Evolutionary conservation across 2,113 vertebrate genomes (phyloP).

Genomic region (Campylomormyrus numenius): DNA sequence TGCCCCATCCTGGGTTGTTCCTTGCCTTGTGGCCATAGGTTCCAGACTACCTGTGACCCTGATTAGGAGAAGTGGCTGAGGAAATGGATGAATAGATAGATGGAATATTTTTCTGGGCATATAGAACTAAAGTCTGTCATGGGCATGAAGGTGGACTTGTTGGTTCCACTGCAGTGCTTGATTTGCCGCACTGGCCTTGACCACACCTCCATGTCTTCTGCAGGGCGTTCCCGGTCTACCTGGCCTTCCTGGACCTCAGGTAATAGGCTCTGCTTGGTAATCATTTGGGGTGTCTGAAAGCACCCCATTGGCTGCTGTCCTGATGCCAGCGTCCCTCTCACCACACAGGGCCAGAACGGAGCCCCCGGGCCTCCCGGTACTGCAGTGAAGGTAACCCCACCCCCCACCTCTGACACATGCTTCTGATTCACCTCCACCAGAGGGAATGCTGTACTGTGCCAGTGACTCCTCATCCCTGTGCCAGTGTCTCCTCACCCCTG

Average conservation of each 20-base stretch:
- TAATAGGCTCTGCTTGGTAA: slow-evolving; percentile 26
- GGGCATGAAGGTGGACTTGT: not conserved
- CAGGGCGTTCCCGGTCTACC: slow-evolving; percentile 50
- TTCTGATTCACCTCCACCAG: not conserved
- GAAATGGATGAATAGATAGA: not conserved
- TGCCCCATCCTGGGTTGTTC: not conserved
- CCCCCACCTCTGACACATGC: not conserved
- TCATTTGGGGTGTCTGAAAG: slow-evolving; percentile 7
- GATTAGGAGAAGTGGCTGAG: not conserved
- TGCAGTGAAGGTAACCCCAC: not conserved
- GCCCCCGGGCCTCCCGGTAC: not conserved
- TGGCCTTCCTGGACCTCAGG: slow-evolving; percentile 59
- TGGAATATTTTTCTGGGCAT: not conserved
- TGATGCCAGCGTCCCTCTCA: not conserved
- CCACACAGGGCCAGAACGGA: not conserved
- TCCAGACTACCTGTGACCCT: not conserved
- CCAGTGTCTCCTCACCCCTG: too few relatives aligned
- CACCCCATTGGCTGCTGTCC: not conserved
- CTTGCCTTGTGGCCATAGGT: not conserved
- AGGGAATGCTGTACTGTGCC: not conserved
- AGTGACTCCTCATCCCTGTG: not conserved
- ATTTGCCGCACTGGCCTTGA: not conserved
- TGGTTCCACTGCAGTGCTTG: not conserved
- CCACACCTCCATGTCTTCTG: not conserved
- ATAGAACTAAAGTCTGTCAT: not conserved